These are phyloP conservation scores for Coracias cyanogaster DNA, from an alignment of 2,797 vertebrate species.

Conservation along the genomic window DNA sequence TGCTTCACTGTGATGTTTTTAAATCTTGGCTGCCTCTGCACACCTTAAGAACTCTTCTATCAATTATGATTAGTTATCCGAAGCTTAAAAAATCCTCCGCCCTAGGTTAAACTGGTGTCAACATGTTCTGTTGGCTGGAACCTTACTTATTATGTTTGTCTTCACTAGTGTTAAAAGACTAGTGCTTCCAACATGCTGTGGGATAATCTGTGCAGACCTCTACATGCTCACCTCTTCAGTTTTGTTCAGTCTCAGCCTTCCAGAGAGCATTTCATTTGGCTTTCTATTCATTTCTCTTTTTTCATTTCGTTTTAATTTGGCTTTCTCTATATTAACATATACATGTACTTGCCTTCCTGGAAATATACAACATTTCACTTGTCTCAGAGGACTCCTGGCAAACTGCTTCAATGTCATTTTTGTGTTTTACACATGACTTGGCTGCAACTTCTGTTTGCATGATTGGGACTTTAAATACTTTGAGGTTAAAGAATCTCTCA, in stretches of 20 bases:
- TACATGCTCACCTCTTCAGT: not conserved
- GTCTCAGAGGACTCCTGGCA: constrained; percentile 45
- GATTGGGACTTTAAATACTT: constrained; percentile 53
- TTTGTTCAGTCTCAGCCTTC: constrained; percentile 46
- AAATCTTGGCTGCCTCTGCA: constrained; percentile 22
- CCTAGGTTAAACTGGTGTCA: constrained; percentile 31
- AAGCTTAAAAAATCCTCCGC: not conserved
- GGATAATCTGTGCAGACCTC: not conserved
- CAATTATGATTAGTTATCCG: constrained; percentile 3
- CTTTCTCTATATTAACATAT: constrained; percentile 49
- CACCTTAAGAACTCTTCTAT: not conserved
- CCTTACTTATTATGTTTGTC: not conserved
- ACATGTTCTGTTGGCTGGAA: not conserved
- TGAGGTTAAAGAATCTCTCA: constrained; percentile 43
- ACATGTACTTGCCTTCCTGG: constrained; percentile 57
- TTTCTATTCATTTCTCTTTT: not conserved
- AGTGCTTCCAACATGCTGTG: not conserved
- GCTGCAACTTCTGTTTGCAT: constrained; percentile 33
- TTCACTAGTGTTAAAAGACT: not conserved
- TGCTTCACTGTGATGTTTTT: not conserved
- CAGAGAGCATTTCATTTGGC: constrained; percentile 34
- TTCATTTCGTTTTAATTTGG: constrained; percentile 28
- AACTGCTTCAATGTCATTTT: constrained; percentile 47
- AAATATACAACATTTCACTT: constrained; percentile 50
- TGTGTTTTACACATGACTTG: constrained; percentile 36